Evolutionary conservation across 2,888 invertebrate species (phyloP).

Genomic region (Sympetrum striolatum): DNA sequence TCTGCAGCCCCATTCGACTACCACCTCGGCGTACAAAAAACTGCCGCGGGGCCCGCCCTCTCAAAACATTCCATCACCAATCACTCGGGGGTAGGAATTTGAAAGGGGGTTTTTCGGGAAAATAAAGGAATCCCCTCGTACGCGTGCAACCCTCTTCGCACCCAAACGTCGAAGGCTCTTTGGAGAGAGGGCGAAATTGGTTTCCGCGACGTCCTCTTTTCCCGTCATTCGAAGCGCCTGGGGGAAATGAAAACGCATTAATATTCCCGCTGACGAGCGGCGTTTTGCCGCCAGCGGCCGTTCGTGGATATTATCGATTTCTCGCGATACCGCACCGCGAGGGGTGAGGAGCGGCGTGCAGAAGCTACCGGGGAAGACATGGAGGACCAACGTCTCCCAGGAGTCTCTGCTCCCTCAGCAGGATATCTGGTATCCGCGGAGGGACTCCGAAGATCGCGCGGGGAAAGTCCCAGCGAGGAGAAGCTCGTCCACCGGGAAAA

Average conservation of each 20-base stretch:
- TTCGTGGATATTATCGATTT: background rate
- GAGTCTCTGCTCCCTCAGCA: background rate
- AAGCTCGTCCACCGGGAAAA: background rate
- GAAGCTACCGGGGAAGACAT: background rate
- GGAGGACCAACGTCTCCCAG: background rate
- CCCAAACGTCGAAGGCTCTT: background rate
- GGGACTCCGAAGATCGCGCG: background rate
- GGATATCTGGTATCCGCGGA: background rate
- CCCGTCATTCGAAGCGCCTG: background rate
- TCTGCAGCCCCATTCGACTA: background rate
- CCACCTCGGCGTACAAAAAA: background rate
- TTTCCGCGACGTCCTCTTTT: background rate
- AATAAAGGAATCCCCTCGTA: background rate
- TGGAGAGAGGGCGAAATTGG: background rate
- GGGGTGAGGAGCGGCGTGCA: background rate
- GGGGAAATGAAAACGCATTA: conserved; percentile 36
- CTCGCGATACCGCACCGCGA: background rate
- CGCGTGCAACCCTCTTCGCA: background rate
- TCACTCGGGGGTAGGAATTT: background rate
- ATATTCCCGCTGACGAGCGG: conserved; percentile 24
- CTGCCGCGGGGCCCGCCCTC: conserved; percentile 1
- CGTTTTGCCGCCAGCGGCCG: background rate
- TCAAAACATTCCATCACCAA: conserved; percentile 1
- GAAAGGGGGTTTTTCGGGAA: background rate
- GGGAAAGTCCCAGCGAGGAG: background rate